Base-by-base conservation (phyloP, 2,888 invertebrate species). In the Gymnoscelis rufifasciata region DNA sequence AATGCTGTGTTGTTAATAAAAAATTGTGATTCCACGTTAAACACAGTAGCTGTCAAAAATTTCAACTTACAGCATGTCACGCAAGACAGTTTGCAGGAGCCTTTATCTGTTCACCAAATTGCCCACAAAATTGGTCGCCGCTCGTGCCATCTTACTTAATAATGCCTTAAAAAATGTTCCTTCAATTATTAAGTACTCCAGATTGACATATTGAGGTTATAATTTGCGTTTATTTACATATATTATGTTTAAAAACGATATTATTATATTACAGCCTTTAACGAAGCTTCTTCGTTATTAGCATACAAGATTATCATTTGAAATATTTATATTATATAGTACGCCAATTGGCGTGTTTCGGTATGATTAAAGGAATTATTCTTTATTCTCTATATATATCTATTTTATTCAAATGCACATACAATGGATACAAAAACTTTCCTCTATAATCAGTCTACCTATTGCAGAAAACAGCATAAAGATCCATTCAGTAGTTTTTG, bases 81-180 rank as follows among this genome's bases (percentile, higher is more conserved):
- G 31, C 14, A 26, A 35, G 23, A 6, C 38, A 38, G 8, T 45
- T 38, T 43, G 36, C 38, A 45, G 42, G 23, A 46, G 15, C 30
- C 36, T 10, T 43, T 82, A 78, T 78, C 81, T 79, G 83, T 70
- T 75, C 67, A 51, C 66, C 61, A 84, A 86, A 86, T 86, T 84
- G 78, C 73, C 74, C 76, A 78, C 74, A 72, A 87, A 84, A 86
- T 87, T 84, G 84, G 77, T 74, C 62, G 74, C 60, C 82, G 76
- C 84, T 80, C 82, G 83, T 79, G 81, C 80, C 76, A 65, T n/a
- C n/a, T n/a, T n/a, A n/a, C 73, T 71, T 83, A 82, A 83, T 81
- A 77, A 77, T 68, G 71, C 70, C 57, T 69, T n/a, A 76, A 78
- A 35, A 82, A 83, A 73, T 57, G 61, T 59, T 66, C 64, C 83